These are phyloP conservation scores for Vanacampus margaritifer DNA, from an alignment of 2,113 vertebrate species.

Conservation along the genomic window DNA sequence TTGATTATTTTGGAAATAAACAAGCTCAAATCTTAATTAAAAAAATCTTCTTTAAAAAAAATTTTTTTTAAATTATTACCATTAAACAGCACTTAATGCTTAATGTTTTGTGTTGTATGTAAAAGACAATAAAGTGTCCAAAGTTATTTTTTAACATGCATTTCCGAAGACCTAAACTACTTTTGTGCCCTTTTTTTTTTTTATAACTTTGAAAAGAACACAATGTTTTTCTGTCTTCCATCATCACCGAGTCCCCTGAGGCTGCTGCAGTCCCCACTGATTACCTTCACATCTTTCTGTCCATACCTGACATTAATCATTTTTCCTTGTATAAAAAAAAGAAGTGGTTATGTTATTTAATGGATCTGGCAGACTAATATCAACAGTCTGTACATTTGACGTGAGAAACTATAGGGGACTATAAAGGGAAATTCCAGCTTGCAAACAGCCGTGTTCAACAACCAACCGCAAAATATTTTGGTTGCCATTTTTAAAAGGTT, in stretches of 20 bases:
- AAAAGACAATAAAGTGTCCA: no score
- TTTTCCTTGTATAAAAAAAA: constrained; percentile 36
- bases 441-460: constrained; percentile 17
- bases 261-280: constrained; percentile 43
- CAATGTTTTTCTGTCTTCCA: constrained; percentile 40
- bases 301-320: constrained; percentile 56
- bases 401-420: neutral
- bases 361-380: constrained; percentile 50
- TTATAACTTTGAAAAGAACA: constrained; percentile 28
- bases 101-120: no score
- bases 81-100: no score
- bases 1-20: no score
- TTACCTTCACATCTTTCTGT: constrained; percentile 48
- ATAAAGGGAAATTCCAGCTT: constrained; percentile 57
- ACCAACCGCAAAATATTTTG: constrained; percentile 15
- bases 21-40: no score
- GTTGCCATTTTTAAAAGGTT: constrained; percentile 9
- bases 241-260: constrained; percentile 41
- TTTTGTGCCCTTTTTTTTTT: neutral
- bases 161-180: neutral
- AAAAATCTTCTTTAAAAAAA: no score
- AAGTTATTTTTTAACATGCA: no score
- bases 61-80: no score
- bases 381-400: constrained; percentile 37
- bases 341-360: constrained; percentile 41